Percentiles rank a stretch among this genome's conserved stretches.
Evolutionary conservation across 2,888 invertebrate species (phyloP).

Genomic region (Campaea margaritaria): DNA sequence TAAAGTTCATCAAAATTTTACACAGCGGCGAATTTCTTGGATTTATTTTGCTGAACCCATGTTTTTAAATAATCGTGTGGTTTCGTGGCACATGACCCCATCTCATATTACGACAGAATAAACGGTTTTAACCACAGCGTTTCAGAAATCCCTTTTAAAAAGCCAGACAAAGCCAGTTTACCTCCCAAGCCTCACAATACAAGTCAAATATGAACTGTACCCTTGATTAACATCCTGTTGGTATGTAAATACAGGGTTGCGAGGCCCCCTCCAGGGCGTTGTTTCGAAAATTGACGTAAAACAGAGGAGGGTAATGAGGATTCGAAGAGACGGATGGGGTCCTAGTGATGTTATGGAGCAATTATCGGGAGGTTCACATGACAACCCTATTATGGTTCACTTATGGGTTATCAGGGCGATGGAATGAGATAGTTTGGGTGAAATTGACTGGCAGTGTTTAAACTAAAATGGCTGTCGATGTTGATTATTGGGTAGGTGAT

Average conservation of each 20-base stretch:
- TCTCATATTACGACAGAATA: too few relatives aligned
- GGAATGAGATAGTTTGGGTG: neutral
- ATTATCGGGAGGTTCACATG: constrained; percentile 41
- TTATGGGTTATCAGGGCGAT: constrained; percentile 16
- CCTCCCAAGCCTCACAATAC: constrained; percentile 31
- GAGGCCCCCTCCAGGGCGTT: constrained; percentile 57
- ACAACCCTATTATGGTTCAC: constrained; percentile 32
- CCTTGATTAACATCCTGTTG: constrained; percentile 65
- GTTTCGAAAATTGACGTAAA: constrained; percentile 68
- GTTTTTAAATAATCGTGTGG: too few relatives aligned
- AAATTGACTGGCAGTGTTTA: neutral
- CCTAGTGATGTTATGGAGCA: constrained; percentile 36
- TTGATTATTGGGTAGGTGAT: too few relatives aligned
- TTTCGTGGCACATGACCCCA: too few relatives aligned
- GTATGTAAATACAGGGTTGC: constrained; percentile 60
- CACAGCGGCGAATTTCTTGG: too few relatives aligned
- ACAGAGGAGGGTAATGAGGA: constrained; percentile 53
- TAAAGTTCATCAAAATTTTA: too few relatives aligned
- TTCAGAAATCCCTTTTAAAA: neutral
- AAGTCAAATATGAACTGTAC: constrained; percentile 52
- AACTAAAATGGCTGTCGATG: neutral
- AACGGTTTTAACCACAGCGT: too few relatives aligned
- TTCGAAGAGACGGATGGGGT: constrained; percentile 34
- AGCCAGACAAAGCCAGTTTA: constrained; percentile 14
- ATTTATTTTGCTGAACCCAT: too few relatives aligned